Evolutionary conservation across 2,113 vertebrate genomes (phyloP).

Genomic region (Oreochromis niloticus): DNA sequence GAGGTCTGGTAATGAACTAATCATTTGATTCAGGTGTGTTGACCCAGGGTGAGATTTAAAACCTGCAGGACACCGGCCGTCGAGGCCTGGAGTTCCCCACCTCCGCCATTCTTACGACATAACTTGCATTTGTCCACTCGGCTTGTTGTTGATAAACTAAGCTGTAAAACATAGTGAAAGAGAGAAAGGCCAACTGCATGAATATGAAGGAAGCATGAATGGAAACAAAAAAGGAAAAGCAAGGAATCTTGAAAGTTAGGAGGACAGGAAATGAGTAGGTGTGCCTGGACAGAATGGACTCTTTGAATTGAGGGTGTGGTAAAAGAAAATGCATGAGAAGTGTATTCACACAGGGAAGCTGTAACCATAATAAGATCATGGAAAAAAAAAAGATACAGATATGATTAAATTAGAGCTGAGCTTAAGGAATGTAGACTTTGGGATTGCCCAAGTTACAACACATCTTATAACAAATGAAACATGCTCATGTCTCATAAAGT

Average conservation of each 20-base stretch:
- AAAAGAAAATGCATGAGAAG: background rate
- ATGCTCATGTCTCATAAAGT: background rate
- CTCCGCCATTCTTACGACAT: background rate
- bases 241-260: background rate
- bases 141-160: background rate
- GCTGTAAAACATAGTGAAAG: background rate
- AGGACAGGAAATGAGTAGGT: conserved; percentile 22
- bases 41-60: background rate
- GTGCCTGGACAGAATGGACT: background rate
- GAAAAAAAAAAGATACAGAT: background rate
- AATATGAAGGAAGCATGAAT: background rate
- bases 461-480: background rate
- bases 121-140: background rate
- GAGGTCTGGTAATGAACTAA: background rate
- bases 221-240: background rate
- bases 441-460: background rate
- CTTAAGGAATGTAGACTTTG: background rate
- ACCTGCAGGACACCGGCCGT: fast-evolving
- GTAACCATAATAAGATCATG: background rate
- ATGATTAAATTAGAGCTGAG: background rate
- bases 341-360: background rate
- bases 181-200: background rate
- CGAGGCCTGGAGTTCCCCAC: background rate
- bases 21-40: background rate
- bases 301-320: background rate